phyloP scores from a whole-genome alignment of 2,113 vertebrate genomes.

The Cricetomys ansorgei region DNA sequence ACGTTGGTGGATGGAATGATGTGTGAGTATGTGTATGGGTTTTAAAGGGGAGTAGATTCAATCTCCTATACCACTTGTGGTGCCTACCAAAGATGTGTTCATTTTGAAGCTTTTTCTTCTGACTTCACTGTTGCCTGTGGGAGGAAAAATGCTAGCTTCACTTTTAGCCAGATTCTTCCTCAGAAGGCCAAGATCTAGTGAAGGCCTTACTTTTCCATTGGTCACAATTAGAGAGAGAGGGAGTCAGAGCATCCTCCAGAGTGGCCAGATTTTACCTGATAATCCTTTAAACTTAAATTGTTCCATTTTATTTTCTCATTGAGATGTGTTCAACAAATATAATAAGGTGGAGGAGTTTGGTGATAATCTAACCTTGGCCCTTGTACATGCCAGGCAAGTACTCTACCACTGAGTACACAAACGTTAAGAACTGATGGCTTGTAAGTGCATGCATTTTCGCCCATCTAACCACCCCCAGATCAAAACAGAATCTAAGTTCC shows the following conservation, averaged over 20 bases:
- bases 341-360: not conserved
- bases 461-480: not conserved
- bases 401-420: not conserved
- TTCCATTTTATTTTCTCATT: not conserved
- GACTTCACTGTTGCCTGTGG: not conserved
- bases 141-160: not conserved
- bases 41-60: not conserved
- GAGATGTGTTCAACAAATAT: not conserved
- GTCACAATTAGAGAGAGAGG: not conserved
- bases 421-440: not conserved
- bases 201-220: not conserved
- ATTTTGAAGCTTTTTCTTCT: not conserved
- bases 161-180: not conserved
- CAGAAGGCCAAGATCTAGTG: not conserved
- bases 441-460: not conserved
- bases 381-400: not conserved
- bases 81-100: not conserved
- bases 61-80: not conserved
- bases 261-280: not conserved
- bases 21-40: not conserved
- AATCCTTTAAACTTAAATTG: not conserved
- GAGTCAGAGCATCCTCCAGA: not conserved
- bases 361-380: not conserved
- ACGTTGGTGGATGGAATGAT: not conserved
- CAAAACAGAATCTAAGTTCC: slow-evolving; percentile 8